phyloP scores from a whole-genome alignment of 2,797 vertebrate species.

The Lutjanus argentimaculatus region DNA sequence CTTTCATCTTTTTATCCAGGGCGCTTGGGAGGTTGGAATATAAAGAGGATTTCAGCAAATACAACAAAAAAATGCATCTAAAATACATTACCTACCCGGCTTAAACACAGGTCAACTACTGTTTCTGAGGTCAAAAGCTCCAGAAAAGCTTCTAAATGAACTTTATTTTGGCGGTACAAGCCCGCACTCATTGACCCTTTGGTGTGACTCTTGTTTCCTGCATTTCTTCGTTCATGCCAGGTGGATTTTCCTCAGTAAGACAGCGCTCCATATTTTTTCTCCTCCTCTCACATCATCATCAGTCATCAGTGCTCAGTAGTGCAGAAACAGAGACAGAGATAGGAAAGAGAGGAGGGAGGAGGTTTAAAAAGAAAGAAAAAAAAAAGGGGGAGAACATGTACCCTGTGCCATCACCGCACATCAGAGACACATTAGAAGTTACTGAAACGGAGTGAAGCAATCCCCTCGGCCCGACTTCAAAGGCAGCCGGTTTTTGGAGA shows the following conservation, averaged over 20 bases:
- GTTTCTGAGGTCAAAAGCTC: neutral
- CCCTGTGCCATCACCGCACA: slow-evolving; percentile 73
- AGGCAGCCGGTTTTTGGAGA: slow-evolving; percentile 65
- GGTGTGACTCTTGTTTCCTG: neutral
- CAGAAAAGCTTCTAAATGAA: neutral
- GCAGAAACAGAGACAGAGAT: slow-evolving; percentile 33
- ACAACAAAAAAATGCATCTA: too few species aligned
- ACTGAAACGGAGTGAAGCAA: slow-evolving; percentile 76
- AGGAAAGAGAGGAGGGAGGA: slow-evolving; percentile 6
- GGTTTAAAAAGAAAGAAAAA: slow-evolving; percentile 35
- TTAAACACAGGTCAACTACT: too few species aligned
- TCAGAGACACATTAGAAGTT: slow-evolving; percentile 78
- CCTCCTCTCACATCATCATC: slow-evolving; percentile 47
- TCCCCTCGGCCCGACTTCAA: slow-evolving; percentile 82
- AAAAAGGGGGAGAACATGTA: slow-evolving; percentile 47
- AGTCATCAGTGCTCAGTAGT: slow-evolving; percentile 35
- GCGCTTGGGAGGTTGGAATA: too few species aligned
- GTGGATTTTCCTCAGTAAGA: slow-evolving; percentile 45
- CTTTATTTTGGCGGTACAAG: neutral
- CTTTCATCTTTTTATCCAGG: too few species aligned
- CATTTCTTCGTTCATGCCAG: slow-evolving; percentile 25
- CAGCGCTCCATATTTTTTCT: slow-evolving; percentile 6
- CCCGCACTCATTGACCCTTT: too few species aligned
- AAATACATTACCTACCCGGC: too few species aligned
- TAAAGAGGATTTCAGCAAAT: too few species aligned